phyloP scores from a whole-genome alignment of 2,113 vertebrate genomes.

The Scytalopus superciliaris region DNA sequence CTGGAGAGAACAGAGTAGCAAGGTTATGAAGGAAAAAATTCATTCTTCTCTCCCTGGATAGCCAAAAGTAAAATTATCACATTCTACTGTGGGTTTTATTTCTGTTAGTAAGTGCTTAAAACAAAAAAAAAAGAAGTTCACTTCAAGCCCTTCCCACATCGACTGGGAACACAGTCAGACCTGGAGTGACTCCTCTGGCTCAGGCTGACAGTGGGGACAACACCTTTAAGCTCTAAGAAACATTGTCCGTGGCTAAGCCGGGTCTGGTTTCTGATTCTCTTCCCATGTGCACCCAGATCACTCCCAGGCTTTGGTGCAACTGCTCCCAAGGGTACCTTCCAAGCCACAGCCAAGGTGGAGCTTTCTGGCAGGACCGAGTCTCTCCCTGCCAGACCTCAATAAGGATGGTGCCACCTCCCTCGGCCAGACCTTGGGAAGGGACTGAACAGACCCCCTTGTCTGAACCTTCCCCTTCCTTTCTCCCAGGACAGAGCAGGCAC shows the following conservation, averaged over 20 bases:
- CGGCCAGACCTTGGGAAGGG: background rate
- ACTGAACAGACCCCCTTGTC: background rate
- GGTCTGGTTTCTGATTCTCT: background rate
- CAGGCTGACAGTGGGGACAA: background rate
- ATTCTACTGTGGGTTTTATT: background rate
- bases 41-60: background rate
- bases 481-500: background rate
- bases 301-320: background rate
- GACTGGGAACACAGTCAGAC: background rate
- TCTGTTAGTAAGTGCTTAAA: background rate
- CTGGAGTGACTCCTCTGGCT: background rate
- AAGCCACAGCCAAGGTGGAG: background rate
- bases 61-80: background rate
- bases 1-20: background rate
- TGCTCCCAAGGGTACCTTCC: background rate
- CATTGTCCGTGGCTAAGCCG: fast-evolving
- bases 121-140: background rate
- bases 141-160: background rate
- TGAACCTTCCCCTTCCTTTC: background rate
- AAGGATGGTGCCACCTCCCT: background rate
- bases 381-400: background rate
- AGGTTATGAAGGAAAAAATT: background rate
- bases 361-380: background rate
- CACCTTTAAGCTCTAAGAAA: background rate
- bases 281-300: background rate